phyloP scores from a whole-genome alignment of 37 sponge, comb jelly and placozoan species.

The Beroe forskalii region DNA sequence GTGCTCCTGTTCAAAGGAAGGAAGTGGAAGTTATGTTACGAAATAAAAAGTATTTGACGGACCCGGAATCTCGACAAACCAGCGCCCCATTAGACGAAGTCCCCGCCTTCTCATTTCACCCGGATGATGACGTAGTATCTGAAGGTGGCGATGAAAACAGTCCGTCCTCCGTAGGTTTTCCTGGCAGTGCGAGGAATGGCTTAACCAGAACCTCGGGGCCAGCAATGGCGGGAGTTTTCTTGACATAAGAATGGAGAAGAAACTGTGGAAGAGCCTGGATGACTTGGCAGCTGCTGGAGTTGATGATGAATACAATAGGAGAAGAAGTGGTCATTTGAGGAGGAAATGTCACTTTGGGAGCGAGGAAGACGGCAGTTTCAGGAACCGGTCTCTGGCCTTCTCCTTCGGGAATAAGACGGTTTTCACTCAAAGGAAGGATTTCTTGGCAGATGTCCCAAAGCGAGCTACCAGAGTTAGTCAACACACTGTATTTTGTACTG shows the following conservation, averaged over 20 bases:
- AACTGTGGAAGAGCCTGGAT: conserved; percentile 54
- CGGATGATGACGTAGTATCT: too few relatives aligned
- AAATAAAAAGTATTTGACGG: too few relatives aligned
- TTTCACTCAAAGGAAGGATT: neutral
- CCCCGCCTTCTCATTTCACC: too few relatives aligned
- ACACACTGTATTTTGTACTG: too few relatives aligned
- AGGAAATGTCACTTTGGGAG: neutral
- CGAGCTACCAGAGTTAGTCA: too few relatives aligned
- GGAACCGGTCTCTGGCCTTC: neutral
- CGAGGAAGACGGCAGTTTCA: neutral
- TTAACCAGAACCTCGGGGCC: neutral
- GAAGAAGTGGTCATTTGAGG: neutral
- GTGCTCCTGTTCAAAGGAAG: too few relatives aligned
- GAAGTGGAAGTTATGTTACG: too few relatives aligned
- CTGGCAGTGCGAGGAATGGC: neutral
- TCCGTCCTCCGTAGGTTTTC: too few relatives aligned
- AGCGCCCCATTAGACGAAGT: too few relatives aligned
- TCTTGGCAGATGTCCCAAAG: too few relatives aligned
- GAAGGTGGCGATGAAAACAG: too few relatives aligned
- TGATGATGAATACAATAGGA: neutral
- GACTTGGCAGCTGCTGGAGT: neutral
- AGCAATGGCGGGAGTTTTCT: neutral
- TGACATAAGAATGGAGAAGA: neutral
- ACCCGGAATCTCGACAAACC: too few relatives aligned
- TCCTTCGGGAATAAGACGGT: neutral